Evolutionary conservation across 2,888 invertebrate genomes (phyloP).

Genomic region (Prosapia bicincta): DNA sequence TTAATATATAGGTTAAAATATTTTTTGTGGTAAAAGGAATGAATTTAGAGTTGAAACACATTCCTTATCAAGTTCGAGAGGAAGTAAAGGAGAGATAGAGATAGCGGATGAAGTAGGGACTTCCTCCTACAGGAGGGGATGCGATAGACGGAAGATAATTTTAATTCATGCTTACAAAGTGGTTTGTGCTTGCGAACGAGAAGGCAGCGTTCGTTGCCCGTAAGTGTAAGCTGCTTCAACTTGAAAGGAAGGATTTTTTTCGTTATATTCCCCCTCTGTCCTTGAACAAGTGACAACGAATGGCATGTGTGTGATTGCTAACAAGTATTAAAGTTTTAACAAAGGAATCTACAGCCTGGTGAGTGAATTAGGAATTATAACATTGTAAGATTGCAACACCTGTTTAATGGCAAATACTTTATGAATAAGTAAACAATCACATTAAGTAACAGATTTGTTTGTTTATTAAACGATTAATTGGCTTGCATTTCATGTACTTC

Average conservation of each 20-base stretch:
- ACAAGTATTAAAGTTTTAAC: not conserved
- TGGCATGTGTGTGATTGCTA: not conserved
- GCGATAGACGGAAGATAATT: not conserved
- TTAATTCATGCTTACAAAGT: not conserved
- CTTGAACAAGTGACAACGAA: constrained; percentile 2
- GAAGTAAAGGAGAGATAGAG: constrained; percentile 2
- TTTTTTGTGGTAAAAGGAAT: not conserved
- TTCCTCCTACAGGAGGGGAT: not conserved
- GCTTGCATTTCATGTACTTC: too few species aligned
- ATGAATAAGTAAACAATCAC: not conserved
- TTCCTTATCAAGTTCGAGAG: not conserved
- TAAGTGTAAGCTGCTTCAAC: not conserved
- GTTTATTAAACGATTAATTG: not conserved
- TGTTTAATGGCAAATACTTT: not conserved
- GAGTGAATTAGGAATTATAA: not conserved
- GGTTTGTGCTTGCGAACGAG: not conserved
- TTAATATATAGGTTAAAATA: too few species aligned
- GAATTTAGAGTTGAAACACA: not conserved
- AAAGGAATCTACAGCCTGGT: not conserved
- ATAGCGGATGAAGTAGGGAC: not conserved
- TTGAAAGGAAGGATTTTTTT: not conserved
- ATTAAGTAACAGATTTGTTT: not conserved
- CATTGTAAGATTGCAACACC: not conserved
- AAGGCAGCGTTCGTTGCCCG: not conserved
- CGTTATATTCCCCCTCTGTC: not conserved